Evolutionary conservation across 1,140 invertebrate species (phyloP), one percentile per base, ranked within the genome.

Genomic region (Euborellia annulipes): DNA sequence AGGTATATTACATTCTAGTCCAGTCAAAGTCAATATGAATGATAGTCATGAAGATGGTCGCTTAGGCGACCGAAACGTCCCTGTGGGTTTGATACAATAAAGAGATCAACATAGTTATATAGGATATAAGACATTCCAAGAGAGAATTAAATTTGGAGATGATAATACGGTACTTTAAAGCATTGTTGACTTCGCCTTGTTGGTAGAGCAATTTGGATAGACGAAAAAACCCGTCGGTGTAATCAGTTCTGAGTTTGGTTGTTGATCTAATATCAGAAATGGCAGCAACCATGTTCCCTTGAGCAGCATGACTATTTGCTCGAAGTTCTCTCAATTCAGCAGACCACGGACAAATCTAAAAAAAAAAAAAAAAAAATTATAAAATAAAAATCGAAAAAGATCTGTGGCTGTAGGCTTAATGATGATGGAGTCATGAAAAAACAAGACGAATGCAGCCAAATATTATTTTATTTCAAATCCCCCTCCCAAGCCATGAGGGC

Each of bases 181-280:
- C 77, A 58, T 96, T 88, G 14, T 86, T 81, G 23, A 90, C 85
- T 54, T 96, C 83, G 9, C 94, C 94, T 40, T 94, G 71, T 52
- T 79, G 71, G 66, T 98, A 98, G 32, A 93, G 74, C 34, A 98
- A 63, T 32, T 69, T 65, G 21, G 89, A 78, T 1, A 98, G 70
- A 52, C 87, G 83, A 45, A 78, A 79, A 62, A 79, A 92, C 0
- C 88, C 90, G 43, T 78, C 76, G 0, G 91, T 96, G 57, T 93
- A 91, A 64, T 98, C 95, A 43, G 82, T 76, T 36, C 81, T 73
- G 23, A 98, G 69, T 58, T 93, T 89, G 13, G 92, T 93, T 4
- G 89, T 82, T 2, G 85, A 79, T 46, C 85, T 70, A 52, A 98
- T 76, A 62, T 99, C 95, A 16, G 78, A 75, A 47, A 98, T 85